Percentiles rank a stretch among this genome's conserved stretches.
These are phyloP conservation scores for Syngnathus typhle DNA, from an alignment of 2,113 vertebrate species.

Conservation along the genomic window DNA sequence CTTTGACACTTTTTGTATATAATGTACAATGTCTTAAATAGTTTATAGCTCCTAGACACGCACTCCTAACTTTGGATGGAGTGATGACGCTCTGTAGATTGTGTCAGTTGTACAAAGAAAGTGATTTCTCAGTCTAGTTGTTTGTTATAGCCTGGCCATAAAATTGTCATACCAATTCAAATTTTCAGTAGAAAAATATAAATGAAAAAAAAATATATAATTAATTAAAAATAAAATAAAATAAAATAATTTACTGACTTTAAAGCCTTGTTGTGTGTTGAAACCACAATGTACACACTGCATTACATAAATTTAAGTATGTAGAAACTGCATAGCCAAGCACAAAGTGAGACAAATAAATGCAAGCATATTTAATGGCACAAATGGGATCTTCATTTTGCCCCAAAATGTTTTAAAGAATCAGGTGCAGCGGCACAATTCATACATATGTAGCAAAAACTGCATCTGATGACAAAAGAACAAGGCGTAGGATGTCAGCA, in stretches of 20 bases:
- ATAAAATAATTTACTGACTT: background rate
- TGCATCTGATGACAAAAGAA: slow-evolving; percentile 7
- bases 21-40: background rate
- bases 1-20: background rate
- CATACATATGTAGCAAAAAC: background rate
- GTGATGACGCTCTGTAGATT: background rate
- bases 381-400: slow-evolving; percentile 1
- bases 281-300: background rate
- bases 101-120: background rate
- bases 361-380: slow-evolving; percentile 1
- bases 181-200: too few relatives aligned
- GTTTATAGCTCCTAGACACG: background rate
- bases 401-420: background rate
- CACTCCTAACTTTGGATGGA: background rate
- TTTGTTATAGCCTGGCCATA: background rate
- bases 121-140: background rate
- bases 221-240: too few relatives aligned
- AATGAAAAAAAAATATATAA: too few relatives aligned
- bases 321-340: background rate
- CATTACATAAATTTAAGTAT: background rate
- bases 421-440: slow-evolving; percentile 3
- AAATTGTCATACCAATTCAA: too few relatives aligned
- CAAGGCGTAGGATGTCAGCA: slow-evolving; percentile 19
- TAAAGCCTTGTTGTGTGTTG: background rate
- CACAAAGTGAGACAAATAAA: slow-evolving; percentile 5